Conservation (phyloP, 2,888 invertebrate species). For the Rosalia funebris region DNA sequence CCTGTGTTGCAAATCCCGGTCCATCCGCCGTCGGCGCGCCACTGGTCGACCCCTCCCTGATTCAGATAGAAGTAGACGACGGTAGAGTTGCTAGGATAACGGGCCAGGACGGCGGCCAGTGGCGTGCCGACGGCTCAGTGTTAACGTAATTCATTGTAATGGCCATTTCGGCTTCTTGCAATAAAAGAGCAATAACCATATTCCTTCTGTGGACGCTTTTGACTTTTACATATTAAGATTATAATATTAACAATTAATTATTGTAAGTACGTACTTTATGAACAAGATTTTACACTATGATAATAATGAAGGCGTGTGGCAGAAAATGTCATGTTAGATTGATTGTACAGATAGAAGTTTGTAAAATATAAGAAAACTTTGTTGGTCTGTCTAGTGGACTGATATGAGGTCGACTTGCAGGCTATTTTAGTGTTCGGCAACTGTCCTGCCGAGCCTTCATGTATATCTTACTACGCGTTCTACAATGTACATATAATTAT, state of each 20-base stretch:
- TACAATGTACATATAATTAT: constrained; percentile 79
- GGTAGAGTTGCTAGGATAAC: constrained; percentile 9
- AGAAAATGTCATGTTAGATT: constrained; percentile 57
- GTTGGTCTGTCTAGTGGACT: constrained; percentile 58
- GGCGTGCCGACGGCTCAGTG: constrained; percentile 64
- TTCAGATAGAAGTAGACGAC: constrained; percentile 17
- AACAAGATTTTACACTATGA: constrained; percentile 67
- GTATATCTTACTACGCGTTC: constrained; percentile 74
- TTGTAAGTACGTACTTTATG: constrained; percentile 66
- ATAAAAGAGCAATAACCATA: constrained; percentile 69
- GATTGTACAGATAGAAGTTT: constrained; percentile 67
- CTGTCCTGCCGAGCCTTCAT: constrained; percentile 69
- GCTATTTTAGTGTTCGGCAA: constrained; percentile 66
- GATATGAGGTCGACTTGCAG: constrained; percentile 62
- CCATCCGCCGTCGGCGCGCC: constrained; percentile 60
- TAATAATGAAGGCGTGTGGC: constrained; percentile 62
- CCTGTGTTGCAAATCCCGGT: constrained; percentile 62
- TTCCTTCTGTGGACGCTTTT: constrained; percentile 68
- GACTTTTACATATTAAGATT: constrained; percentile 65
- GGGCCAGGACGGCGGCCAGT: constrained; percentile 1
- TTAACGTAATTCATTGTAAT: constrained; percentile 69
- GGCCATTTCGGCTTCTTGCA: constrained; percentile 68
- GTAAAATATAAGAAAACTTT: constrained; percentile 61
- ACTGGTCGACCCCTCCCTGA: constrained; percentile 1
- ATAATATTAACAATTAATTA: constrained; percentile 61